Conservation (phyloP, 64 coral and sea anemone genomes). For the Cladopsammia gracilis region DNA sequence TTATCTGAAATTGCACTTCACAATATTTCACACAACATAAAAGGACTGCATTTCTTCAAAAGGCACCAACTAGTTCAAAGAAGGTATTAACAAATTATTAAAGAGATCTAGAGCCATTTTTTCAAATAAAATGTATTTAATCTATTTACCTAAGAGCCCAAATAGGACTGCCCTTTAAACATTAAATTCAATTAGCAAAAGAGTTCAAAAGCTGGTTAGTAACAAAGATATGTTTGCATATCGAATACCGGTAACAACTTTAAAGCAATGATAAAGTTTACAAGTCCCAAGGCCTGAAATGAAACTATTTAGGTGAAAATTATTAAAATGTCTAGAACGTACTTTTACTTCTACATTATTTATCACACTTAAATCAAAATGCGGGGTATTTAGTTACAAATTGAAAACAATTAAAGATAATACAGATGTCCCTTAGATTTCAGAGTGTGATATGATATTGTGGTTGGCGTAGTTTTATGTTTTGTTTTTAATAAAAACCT, state of each 20-base stretch:
- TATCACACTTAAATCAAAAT: background rate
- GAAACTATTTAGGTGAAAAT: background rate
- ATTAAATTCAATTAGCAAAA: too few species aligned
- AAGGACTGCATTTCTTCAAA: too few species aligned
- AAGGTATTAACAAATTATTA: too few species aligned
- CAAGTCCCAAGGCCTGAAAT: too few species aligned
- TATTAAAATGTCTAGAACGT: background rate
- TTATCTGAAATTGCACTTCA: too few species aligned
- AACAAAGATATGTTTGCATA: slow-evolving; percentile 10
- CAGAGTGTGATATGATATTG: background rate
- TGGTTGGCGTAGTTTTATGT: background rate
- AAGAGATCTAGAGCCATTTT: too few species aligned
- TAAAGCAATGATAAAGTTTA: background rate
- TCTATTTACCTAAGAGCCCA: too few species aligned
- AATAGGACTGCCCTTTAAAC: too few species aligned
- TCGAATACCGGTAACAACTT: background rate
- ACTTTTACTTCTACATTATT: background rate
- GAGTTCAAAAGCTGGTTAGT: background rate
- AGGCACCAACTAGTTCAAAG: too few species aligned
- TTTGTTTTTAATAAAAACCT: background rate
- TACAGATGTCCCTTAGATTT: background rate
- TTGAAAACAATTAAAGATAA: background rate
- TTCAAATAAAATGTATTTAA: too few species aligned
- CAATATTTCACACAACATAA: too few species aligned
- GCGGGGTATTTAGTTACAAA: background rate